These are phyloP conservation scores for Cheilosia soror DNA, from an alignment of 2,888 invertebrate genomes.

Conservation along the genomic window DNA sequence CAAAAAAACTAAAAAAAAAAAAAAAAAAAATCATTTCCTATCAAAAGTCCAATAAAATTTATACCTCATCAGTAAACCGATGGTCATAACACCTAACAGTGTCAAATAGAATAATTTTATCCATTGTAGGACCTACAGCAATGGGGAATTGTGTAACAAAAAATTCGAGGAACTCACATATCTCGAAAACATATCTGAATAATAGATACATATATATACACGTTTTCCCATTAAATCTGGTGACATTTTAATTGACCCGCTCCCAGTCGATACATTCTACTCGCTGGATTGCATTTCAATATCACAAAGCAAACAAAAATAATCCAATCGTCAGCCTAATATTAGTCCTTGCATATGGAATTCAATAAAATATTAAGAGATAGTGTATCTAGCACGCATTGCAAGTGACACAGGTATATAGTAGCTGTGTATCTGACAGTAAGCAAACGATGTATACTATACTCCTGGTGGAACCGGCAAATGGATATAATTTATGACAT, in stretches of 20 bases:
- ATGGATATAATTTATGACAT: conserved; percentile 53
- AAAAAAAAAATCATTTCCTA: conserved; percentile 28
- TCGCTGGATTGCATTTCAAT: conserved; percentile 28
- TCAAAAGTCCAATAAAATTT: neutral
- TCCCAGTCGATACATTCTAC: neutral
- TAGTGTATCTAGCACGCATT: conserved; percentile 19
- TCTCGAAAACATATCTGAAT: neutral
- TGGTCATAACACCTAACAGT: neutral
- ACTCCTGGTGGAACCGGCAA: conserved; percentile 25
- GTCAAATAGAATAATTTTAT: neutral
- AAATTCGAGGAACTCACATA: neutral
- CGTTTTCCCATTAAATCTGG: conserved; percentile 10
- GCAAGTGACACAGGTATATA: neutral
- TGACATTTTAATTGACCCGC: conserved; percentile 34
- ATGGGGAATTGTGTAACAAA: neutral
- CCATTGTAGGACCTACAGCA: neutral
- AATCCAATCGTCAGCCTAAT: neutral
- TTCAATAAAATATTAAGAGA: conserved; percentile 30
- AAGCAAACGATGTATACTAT: conserved; percentile 9
- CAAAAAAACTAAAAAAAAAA: neutral
- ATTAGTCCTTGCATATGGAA: neutral
- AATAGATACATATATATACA: conserved; percentile 14
- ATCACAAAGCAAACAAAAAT: neutral
- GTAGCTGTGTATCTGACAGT: neutral
- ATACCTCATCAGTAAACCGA: neutral